phyloP scores from a whole-genome alignment of 2,888 invertebrate species.

The Stenoptilia bipunctidactyla region DNA sequence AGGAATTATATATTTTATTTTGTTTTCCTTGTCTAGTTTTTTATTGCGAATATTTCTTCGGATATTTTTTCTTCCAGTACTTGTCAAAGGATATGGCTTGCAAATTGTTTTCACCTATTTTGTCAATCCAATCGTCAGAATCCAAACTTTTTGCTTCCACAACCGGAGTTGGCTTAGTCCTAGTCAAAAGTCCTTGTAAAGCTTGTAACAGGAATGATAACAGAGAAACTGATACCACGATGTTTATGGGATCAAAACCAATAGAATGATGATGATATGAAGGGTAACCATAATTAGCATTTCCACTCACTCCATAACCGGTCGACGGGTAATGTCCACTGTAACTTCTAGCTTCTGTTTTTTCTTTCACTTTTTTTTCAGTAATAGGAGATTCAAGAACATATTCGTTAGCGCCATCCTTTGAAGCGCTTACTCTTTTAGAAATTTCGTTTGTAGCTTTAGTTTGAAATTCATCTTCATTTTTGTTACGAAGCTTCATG shows the following conservation, averaged over 20 bases:
- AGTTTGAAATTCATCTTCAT: constrained; percentile 6
- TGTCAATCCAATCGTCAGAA: constrained; percentile 5
- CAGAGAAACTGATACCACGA: constrained; percentile 57
- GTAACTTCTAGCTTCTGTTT: constrained; percentile 29
- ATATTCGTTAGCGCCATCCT: constrained; percentile 18
- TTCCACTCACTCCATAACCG: constrained; percentile 42
- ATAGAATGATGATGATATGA: constrained; percentile 63
- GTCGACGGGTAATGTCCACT: constrained; percentile 37
- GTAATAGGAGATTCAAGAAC: constrained; percentile 43
- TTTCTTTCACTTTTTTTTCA: constrained; percentile 18
- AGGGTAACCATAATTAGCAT: constrained; percentile 32
- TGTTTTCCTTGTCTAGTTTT: neutral
- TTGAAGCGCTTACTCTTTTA: constrained; percentile 6
- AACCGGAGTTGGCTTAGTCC: constrained; percentile 49
- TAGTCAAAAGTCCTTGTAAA: constrained; percentile 46
- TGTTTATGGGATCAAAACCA: constrained; percentile 64
- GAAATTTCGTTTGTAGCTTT: constrained; percentile 7
- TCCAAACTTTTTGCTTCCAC: constrained; percentile 42
- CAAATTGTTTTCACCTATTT: neutral
- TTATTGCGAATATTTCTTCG: constrained; percentile 4
- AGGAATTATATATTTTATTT: too few species aligned
- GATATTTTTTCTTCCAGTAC: constrained; percentile 6
- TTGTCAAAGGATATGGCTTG: constrained; percentile 1
- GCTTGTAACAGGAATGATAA: constrained; percentile 59
- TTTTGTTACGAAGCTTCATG: constrained; percentile 26